Conservation (phyloP, 2,797 vertebrate species). For the Hippocampus kuda region DNA sequence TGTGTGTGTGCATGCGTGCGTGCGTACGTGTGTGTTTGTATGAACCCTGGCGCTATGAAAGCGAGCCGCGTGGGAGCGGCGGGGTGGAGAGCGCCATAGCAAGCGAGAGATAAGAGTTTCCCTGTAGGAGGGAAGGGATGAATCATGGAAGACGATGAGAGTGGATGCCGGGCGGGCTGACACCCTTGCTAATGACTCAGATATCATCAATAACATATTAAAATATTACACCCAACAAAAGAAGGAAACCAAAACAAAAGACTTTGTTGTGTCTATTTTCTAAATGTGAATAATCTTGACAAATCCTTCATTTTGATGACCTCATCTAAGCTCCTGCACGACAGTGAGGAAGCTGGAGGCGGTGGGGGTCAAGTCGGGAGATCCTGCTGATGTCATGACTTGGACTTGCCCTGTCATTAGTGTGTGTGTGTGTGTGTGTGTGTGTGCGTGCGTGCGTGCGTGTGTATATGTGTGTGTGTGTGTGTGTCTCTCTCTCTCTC, state of each 20-base stretch:
- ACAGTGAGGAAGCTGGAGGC: constrained; percentile 31
- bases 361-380: constrained; percentile 27
- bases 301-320: constrained; percentile 25
- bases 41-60: constrained; percentile 2
- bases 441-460: too few species aligned
- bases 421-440: not conserved
- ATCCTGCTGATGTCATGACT: constrained; percentile 26
- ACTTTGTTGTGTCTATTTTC: not conserved
- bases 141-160: constrained; percentile 5
- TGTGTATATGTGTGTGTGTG: too few species aligned
- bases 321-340: constrained; percentile 33
- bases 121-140: constrained; percentile 24
- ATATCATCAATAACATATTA: not conserved
- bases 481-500: not conserved
- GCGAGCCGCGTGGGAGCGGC: constrained; percentile 5
- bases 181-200: not conserved
- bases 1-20: not conserved
- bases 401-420: not conserved
- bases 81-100: not conserved
- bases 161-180: not conserved
- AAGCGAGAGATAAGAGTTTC: constrained; percentile 7
- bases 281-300: constrained; percentile 21
- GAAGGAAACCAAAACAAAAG: constrained; percentile 1
- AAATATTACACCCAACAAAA: not conserved
- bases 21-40: not conserved